Percentiles rank a stretch among this genome's conserved stretches.
Evolutionary conservation across 1,140 invertebrate species (phyloP).

Genomic region (Phthorimaea operculella): DNA sequence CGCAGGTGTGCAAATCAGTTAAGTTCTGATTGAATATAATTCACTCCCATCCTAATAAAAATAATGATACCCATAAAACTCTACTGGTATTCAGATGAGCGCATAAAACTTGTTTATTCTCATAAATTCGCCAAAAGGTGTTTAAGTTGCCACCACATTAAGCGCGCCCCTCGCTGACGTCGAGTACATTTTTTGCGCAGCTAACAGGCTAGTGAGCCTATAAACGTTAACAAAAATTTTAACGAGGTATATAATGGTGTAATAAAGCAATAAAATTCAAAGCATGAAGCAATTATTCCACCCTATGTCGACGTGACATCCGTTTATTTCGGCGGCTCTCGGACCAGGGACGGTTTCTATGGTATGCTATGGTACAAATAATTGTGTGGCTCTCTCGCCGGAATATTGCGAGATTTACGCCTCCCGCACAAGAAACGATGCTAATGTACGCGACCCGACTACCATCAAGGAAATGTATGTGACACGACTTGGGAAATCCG

Average conservation of each 20-base stretch:
- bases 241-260: slow-evolving; percentile 16
- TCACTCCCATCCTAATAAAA: too few relatives aligned
- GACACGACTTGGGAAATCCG: too few relatives aligned
- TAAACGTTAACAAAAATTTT: slow-evolving; percentile 17
- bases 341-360: slow-evolving; percentile 3
- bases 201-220: slow-evolving; percentile 6
- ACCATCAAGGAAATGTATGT: too few relatives aligned
- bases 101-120: background rate
- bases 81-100: background rate
- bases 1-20: too few relatives aligned
- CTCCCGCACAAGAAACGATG: background rate
- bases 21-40: too few relatives aligned
- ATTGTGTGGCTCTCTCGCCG: background rate
- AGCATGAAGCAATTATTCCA: slow-evolving; percentile 19
- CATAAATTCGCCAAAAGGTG: background rate
- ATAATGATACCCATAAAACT: background rate
- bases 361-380: too few relatives aligned
- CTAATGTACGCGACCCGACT: too few relatives aligned
- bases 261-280: slow-evolving; percentile 18
- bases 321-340: slow-evolving; percentile 6
- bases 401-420: background rate
- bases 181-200: slow-evolving; percentile 3
- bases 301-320: slow-evolving; percentile 15
- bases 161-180: background rate
- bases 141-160: background rate